phyloP scores from a whole-genome alignment of 2,113 vertebrate genomes.

The Dicentrarchus labrax region DNA sequence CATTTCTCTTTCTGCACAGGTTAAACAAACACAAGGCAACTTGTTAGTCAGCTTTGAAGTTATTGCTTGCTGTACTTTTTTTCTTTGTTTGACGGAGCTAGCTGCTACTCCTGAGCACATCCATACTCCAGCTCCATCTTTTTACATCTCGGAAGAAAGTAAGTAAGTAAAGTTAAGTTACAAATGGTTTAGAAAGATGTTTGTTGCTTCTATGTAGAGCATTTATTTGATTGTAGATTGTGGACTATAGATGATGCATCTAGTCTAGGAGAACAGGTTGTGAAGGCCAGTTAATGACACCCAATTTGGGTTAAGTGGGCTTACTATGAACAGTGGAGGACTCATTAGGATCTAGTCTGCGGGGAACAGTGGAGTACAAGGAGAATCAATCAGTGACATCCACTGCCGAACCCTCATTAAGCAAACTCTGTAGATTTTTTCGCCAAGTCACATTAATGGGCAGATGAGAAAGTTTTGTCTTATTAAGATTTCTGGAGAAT shows the following conservation, averaged over 20 bases:
- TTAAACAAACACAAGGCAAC: neutral
- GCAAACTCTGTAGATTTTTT: constrained; percentile 28
- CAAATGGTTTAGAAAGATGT: neutral
- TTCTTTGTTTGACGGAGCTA: neutral
- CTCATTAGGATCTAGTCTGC: constrained; percentile 52
- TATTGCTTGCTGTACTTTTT: neutral
- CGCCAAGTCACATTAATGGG: constrained; percentile 14
- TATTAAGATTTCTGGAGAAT: constrained; percentile 43
- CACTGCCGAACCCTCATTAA: constrained; percentile 36
- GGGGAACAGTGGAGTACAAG: constrained; percentile 34
- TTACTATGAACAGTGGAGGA: constrained; percentile 48
- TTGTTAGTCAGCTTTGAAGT: neutral
- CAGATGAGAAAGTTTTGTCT: constrained; percentile 23
- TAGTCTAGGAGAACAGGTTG: neutral
- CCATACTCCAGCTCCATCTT: neutral
- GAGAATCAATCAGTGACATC: constrained; percentile 55
- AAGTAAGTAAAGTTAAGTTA: neutral
- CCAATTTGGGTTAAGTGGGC: constrained; percentile 55
- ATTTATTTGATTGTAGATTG: neutral
- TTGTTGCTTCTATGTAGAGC: neutral
- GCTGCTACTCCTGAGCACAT: neutral
- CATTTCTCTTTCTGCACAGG: neutral
- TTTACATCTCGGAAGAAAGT: neutral
- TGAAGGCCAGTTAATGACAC: constrained; percentile 48
- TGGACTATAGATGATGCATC: constrained; percentile 11